These are phyloP conservation scores for Halocynthia roretzi DNA, from an alignment of 23 tunicate genomes.

Conservation along the genomic window DNA sequence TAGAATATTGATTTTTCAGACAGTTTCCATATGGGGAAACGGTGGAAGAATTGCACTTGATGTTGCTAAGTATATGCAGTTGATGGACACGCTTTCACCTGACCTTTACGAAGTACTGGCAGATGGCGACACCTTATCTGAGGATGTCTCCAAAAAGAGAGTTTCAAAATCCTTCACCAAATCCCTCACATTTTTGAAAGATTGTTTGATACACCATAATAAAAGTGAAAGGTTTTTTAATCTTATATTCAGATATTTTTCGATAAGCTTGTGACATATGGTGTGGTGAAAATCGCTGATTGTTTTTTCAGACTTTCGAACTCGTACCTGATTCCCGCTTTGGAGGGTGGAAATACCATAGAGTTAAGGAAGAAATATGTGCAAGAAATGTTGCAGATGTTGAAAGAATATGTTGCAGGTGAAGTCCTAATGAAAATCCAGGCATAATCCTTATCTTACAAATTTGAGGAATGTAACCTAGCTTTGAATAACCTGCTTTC, in stretches of 20 bases:
- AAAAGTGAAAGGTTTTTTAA: constrained; percentile 2
- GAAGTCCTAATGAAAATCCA: too few species aligned
- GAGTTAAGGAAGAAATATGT: constrained; percentile 10
- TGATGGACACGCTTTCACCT: constrained; percentile 46
- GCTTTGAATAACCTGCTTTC: too few species aligned
- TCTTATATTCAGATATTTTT: neutral
- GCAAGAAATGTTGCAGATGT: neutral
- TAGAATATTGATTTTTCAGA: neutral
- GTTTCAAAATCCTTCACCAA: constrained; percentile 57
- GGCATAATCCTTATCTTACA: too few species aligned
- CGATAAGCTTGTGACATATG: too few species aligned
- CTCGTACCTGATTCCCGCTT: neutral
- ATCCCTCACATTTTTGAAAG: constrained; percentile 41
- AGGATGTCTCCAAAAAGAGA: constrained; percentile 44
- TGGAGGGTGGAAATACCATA: constrained; percentile 6
- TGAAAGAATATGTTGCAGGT: neutral
- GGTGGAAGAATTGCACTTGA: constrained; percentile 52
- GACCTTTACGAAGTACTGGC: constrained; percentile 51
- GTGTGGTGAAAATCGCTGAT: too few species aligned
- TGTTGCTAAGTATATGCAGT: constrained; percentile 36
- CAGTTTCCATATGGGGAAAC: constrained; percentile 74
- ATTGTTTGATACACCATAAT: constrained; percentile 31
- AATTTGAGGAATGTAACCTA: too few species aligned
- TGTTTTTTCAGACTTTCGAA: neutral
- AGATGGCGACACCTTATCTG: constrained; percentile 44